Evolutionary conservation across 1,140 invertebrate genomes (phyloP), one percentile per base, ranked within the genome.

Genomic region (Aphelinus atriplicis): DNA sequence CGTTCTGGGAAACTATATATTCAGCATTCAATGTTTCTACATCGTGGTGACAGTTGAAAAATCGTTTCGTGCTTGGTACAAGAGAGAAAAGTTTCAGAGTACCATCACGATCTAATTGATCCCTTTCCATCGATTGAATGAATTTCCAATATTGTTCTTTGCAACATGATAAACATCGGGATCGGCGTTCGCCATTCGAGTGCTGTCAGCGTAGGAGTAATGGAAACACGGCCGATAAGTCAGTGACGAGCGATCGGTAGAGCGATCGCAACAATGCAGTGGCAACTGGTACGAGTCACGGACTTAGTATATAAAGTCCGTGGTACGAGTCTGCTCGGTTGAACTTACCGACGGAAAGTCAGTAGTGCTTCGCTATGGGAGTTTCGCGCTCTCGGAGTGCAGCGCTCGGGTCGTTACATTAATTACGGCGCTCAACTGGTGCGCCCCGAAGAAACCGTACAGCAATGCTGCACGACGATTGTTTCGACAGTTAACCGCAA

Each of bases 201-300:
- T 26, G 0, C 26, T 26, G 26, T 26, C 26, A 26, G 26, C 26
- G 26, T 26, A 26, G 26, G 26, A 26, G 26, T 26, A 26, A 26
- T 26, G 26, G 26, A 26, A 26, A 69, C 42, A 4, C 46, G 2
- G 71, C 48, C 71, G 71, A 47, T 73, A 73, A 66, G 64, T 61
- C 26, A 61, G 64, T 61, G n/a, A 42, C 26, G 58, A 66, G 48
- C 71, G 64, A 73, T 72, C 62, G 71, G 70, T 64, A 7, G 50
- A 0, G 26, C 7, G 50, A 3, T 3, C 26, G 5, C 10, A n/a
- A 56, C 63, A 64, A 3, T 5, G 26, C 45, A 63, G 7, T 46
- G 70, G 48, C 57, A 70, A 70, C 56, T 58, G 50, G 55, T 70
- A 61, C 43, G 58, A n/a, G n/a, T 66, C 42, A n/a, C n/a, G n/a